These are phyloP conservation scores for Sterna hirundo DNA, from an alignment of 2,113 vertebrate genomes.

Conservation along the genomic window DNA sequence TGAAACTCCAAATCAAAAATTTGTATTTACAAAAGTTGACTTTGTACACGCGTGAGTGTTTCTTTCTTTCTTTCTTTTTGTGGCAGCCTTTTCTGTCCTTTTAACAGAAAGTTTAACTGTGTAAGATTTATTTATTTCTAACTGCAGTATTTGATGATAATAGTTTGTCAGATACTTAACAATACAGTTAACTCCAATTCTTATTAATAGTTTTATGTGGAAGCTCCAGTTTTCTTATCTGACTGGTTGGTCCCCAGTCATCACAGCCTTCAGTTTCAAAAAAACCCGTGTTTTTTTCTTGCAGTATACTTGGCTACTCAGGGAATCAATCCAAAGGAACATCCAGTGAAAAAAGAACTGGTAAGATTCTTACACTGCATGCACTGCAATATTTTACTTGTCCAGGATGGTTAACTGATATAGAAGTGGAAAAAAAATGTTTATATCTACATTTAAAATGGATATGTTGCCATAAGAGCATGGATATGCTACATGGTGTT, in stretches of 20 bases:
- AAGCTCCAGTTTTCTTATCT: neutral
- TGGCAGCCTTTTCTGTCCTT: neutral
- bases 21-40: neutral
- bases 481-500: neutral
- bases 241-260: neutral
- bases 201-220: neutral
- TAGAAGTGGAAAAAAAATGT: neutral
- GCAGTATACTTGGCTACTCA: slow-evolving; percentile 92
- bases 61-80: neutral
- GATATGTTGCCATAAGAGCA: neutral
- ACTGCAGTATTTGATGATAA: neutral
- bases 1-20: neutral
- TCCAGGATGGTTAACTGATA: neutral
- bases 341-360: slow-evolving; percentile 95
- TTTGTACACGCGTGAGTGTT: neutral
- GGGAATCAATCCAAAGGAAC: slow-evolving; percentile 94
- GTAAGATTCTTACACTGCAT: slow-evolving; percentile 71
- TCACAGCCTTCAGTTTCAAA: neutral
- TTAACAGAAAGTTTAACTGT: neutral
- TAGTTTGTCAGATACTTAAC: neutral
- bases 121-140: neutral
- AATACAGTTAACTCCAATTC: neutral
- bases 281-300: neutral
- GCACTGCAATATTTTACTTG: neutral
- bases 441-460: neutral